phyloP scores from a whole-genome alignment of 2,113 vertebrate species.

The Plecotus auritus region DNA sequence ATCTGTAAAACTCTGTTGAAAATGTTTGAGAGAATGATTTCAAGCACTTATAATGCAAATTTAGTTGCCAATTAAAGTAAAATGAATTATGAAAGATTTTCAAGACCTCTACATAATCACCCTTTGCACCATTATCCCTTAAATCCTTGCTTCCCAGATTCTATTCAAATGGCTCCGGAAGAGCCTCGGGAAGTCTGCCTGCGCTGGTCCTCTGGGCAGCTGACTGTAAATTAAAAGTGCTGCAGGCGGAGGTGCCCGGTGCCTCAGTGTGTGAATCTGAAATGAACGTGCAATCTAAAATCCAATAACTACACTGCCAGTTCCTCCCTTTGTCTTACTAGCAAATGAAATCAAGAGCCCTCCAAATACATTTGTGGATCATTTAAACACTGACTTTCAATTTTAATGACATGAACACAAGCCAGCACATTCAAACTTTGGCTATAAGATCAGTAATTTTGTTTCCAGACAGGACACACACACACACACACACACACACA shows the following conservation, averaged over 20 bases:
- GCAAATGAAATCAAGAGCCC: conserved; percentile 41
- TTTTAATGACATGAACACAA: conserved; percentile 36
- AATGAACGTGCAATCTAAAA: conserved; percentile 55
- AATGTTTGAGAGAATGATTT: conserved; percentile 32
- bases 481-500: not conserved
- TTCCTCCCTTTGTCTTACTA: conserved; percentile 44
- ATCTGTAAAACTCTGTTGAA: not conserved
- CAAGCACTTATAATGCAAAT: not conserved
- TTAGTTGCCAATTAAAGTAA: not conserved
- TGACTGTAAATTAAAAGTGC: conserved; percentile 65
- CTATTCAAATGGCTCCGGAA: conserved; percentile 32
- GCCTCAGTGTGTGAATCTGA: conserved; percentile 17
- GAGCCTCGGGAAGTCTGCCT: not conserved
- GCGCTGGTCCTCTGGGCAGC: conserved; percentile 27
- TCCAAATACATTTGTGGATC: conserved; percentile 1
- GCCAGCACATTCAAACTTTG: not conserved
- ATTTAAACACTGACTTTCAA: conserved; percentile 24
- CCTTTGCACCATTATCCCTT: not conserved
- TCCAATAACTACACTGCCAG: conserved; percentile 37
- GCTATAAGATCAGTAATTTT: conserved; percentile 16
- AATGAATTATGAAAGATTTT: conserved; percentile 20
- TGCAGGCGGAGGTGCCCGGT: not conserved
- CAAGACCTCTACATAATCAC: not conserved
- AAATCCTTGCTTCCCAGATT: not conserved
- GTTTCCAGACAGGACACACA: not conserved